Evolutionary conservation across 2,113 vertebrate genomes (phyloP).

Genomic region (Amblyornis subalaris): DNA sequence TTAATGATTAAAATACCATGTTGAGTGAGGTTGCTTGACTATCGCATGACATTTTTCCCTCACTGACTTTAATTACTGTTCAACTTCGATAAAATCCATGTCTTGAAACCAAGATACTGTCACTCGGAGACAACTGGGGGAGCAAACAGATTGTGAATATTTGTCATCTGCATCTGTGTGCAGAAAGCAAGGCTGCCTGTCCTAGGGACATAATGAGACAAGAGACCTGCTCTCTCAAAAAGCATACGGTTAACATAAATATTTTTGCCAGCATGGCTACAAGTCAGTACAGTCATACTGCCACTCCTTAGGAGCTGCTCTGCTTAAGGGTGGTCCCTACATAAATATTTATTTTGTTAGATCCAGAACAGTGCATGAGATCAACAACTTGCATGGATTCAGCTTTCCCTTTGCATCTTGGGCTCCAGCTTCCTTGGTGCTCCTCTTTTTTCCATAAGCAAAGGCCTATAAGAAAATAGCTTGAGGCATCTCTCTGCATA

Average conservation of each 20-base stretch:
- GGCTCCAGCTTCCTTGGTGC: not conserved
- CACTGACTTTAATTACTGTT: not conserved
- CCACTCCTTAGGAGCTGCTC: conserved; percentile 41
- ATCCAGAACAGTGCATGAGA: conserved; percentile 19
- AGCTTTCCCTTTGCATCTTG: not conserved
- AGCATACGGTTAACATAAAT: conserved; percentile 48
- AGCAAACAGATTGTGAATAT: not conserved
- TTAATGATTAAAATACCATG: not conserved
- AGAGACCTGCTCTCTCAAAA: conserved; percentile 2
- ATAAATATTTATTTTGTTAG: conserved; percentile 74
- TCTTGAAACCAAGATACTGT: not conserved
- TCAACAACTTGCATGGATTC: not conserved
- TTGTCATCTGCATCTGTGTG: conserved; percentile 25
- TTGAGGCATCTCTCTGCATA: not conserved
- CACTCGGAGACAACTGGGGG: not conserved
- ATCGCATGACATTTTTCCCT: not conserved
- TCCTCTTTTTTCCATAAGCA: not conserved
- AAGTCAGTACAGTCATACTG: conserved; percentile 31
- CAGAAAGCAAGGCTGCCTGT: not conserved
- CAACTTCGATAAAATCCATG: rapidly evolving
- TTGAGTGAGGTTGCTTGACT: not conserved
- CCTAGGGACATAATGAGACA: not conserved
- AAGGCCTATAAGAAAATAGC: not conserved
- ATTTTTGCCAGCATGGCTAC: conserved; percentile 38
- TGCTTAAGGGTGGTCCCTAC: conserved; percentile 52